Conservation (phyloP, 2,113 vertebrate genomes). For the Hemicordylus capensis region DNA sequence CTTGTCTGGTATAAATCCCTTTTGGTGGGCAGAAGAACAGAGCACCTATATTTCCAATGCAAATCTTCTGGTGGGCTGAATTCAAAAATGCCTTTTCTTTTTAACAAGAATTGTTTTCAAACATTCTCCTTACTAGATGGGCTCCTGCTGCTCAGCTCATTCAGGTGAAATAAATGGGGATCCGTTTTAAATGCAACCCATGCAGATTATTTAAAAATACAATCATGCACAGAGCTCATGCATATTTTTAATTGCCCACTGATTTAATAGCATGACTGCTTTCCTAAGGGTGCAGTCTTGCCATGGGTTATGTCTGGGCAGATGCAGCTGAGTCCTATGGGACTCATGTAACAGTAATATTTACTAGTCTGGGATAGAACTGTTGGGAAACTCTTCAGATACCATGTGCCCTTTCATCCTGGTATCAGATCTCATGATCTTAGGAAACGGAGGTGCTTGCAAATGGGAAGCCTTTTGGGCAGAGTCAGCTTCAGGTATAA, state of each 20-base stretch:
- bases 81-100: conserved; percentile 4
- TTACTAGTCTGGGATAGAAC: not conserved
- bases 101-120: not conserved
- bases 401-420: not conserved
- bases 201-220: not conserved
- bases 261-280: not conserved
- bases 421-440: not conserved
- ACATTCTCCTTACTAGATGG: not conserved
- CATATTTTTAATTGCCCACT: not conserved
- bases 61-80: conserved; percentile 24
- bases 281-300: not conserved
- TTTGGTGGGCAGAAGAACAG: not conserved
- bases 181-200: not conserved
- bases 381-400: not conserved
- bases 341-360: not conserved
- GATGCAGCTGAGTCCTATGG: not conserved
- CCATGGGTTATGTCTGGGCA: not conserved
- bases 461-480: too few relatives aligned
- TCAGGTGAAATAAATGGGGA: not conserved
- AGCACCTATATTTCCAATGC: not conserved
- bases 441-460: not conserved
- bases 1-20: not conserved
- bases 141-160: not conserved
- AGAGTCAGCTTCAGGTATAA: too few relatives aligned
- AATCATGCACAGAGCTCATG: not conserved